These are phyloP conservation scores for Pachliopta kotzebuea DNA, from an alignment of 2,888 invertebrate species.

Conservation along the genomic window DNA sequence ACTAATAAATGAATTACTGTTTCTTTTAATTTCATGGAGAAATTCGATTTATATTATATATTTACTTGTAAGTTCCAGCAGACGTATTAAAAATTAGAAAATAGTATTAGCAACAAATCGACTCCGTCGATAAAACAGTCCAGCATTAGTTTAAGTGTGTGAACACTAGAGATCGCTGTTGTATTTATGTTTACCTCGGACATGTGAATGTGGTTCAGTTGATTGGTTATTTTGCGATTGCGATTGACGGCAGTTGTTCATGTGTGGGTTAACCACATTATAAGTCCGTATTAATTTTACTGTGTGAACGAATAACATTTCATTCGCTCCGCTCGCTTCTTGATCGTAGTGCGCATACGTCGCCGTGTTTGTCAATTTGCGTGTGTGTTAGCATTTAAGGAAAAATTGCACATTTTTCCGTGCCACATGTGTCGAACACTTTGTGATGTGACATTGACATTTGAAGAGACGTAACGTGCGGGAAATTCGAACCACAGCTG, in stretches of 20 bases:
- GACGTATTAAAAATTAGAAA: no score
- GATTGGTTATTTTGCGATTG: slow-evolving; percentile 32
- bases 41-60: no score
- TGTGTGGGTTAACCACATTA: slow-evolving; percentile 51
- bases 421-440: slow-evolving; percentile 36
- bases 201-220: slow-evolving; percentile 34
- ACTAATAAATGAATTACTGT: no score
- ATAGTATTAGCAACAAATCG: no score
- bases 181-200: slow-evolving; percentile 24
- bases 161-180: slow-evolving; percentile 48
- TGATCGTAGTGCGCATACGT: slow-evolving; percentile 32
- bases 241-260: slow-evolving; percentile 46
- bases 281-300: slow-evolving; percentile 41
- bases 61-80: no score
- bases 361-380: slow-evolving; percentile 18
- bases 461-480: slow-evolving; percentile 49
- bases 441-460: slow-evolving; percentile 60
- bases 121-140: slow-evolving; percentile 52
- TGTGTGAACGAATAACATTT: slow-evolving; percentile 41
- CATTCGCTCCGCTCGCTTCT: slow-evolving; percentile 41
- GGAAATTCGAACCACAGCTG: slow-evolving; percentile 51
- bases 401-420: slow-evolving; percentile 41
- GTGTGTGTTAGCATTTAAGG: slow-evolving; percentile 30
- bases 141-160: slow-evolving; percentile 15
- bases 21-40: no score